Evolutionary conservation across 2,797 vertebrate species (phyloP).

Genomic region (Danio kyathit): DNA sequence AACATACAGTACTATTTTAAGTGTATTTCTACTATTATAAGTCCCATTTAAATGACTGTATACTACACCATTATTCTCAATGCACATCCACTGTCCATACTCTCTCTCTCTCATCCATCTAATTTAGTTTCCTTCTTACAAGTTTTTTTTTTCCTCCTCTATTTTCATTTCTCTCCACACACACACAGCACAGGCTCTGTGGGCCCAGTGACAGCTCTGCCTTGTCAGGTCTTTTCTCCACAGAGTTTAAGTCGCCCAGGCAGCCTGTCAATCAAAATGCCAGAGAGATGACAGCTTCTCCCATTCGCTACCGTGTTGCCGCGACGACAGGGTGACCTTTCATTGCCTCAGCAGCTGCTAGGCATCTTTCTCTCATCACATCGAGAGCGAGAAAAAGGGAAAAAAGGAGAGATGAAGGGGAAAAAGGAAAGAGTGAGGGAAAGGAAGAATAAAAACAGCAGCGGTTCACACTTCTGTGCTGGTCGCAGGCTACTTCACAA

Average conservation of each 20-base stretch:
- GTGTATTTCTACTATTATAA: not conserved
- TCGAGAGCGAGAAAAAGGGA: conserved; percentile 60
- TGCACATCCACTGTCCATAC: not conserved
- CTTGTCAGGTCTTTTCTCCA: conserved; percentile 82
- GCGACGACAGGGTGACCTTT: conserved; percentile 83
- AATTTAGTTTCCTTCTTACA: not conserved
- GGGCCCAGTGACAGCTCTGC: conserved; percentile 70
- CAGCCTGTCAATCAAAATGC: conserved; percentile 75
- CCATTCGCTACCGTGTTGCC: conserved; percentile 73
- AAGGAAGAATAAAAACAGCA: conserved; percentile 26
- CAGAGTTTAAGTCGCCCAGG: conserved; percentile 65
- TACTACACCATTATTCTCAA: not conserved
- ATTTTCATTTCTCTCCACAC: conserved; percentile 40
- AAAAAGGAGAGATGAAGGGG: conserved; percentile 10
- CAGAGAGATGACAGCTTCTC: conserved; percentile 77
- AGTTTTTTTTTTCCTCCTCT: not conserved
- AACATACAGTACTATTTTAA: not conserved
- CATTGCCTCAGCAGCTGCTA: conserved; percentile 71
- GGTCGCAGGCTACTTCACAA: not conserved
- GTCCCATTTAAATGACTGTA: not conserved
- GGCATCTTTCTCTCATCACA: conserved; percentile 77
- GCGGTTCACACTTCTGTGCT: conserved; percentile 21
- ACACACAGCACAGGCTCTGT: conserved; percentile 53
- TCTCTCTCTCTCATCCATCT: not conserved
- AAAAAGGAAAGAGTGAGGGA: not conserved